Evolutionary conservation across 2,888 invertebrate species (phyloP), one percentile per base, ranked within the genome.

Genomic region (Thereva nobilitata): DNA sequence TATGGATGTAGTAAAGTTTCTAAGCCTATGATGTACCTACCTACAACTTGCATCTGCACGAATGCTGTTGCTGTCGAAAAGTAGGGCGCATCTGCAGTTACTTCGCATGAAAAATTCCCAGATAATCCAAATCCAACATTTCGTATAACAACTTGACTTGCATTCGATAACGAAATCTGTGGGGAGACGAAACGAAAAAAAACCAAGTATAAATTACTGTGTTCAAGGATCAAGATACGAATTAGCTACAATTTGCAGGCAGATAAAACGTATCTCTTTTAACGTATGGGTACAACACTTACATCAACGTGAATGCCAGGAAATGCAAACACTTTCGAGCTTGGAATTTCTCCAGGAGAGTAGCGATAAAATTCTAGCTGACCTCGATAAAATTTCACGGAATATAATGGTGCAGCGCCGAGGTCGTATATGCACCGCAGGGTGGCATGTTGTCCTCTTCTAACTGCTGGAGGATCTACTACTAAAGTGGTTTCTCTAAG

Each of bases 381-480:
- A 4, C 93, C 93, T 66, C 93, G 84, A 82, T 93, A 93, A 90
- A 92, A 93, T 83, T 93, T 93, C 70, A 93, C 90, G 4, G 92
- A 87, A 82, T 93, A 93, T 55, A 94, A 83, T 1, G 87, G 88
- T 4, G 86, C 87, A 0, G 86, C 87, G 75, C 91, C 88, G 81
- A 92, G 85, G 77, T 93, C 90, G 75, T 92, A 89, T 71, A 87
- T 83, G 80, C 93, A 93, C 64, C 86, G 84, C 53, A 93, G 82
- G 5, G 87, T 86, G 2, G 89, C 90, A 72, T 87, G 85, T 55
- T 87, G 86, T 5, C 88, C 87, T 64, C 86, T 83, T 76, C 88
- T 85, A 59, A 92, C 91, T 4, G 86, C 85, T 57, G 86, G 82
- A 8, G 92, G 92, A 71, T 87, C 84, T 64, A 92, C 87, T 68